Conservation (phyloP, 1,140 invertebrate species). For the Linepithema humile region DNA sequence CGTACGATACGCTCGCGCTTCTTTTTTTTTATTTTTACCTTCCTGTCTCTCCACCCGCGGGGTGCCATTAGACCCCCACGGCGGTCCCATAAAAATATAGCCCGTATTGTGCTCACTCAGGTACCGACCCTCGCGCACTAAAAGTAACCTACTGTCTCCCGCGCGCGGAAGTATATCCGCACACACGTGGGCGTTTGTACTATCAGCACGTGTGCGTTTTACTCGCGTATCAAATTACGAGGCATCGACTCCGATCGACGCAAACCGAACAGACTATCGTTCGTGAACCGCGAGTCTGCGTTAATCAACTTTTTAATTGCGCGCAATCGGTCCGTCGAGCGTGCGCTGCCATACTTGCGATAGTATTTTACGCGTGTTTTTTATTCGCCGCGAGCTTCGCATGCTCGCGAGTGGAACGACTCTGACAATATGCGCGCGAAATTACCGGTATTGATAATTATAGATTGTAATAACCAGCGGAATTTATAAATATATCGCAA, state of each 20-base stretch:
- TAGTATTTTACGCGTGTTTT: constrained; percentile 39
- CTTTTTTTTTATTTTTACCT: constrained; percentile 21
- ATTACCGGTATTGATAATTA: constrained; percentile 42
- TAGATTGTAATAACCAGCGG: constrained; percentile 16
- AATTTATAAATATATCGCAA: constrained; percentile 33
- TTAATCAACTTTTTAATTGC: constrained; percentile 52
- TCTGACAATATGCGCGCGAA: constrained; percentile 15
- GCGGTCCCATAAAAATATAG: constrained; percentile 80
- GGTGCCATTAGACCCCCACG: constrained; percentile 75
- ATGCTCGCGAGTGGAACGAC: not conserved
- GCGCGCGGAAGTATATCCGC: constrained; percentile 42
- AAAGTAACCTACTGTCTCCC: constrained; percentile 65
- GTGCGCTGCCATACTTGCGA: not conserved
- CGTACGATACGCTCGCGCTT: not conserved
- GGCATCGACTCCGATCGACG: not conserved
- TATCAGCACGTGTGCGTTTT: not conserved
- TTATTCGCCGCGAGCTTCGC: constrained; percentile 3
- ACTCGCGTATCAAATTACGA: not conserved
- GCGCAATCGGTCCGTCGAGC: not conserved
- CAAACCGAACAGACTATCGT: constrained; percentile 16
- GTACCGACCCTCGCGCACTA: constrained; percentile 66
- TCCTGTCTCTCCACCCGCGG: constrained; percentile 66
- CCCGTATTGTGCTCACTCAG: constrained; percentile 71
- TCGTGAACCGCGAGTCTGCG: constrained; percentile 14
- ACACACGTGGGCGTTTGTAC: not conserved